Conservation (phyloP, 2,888 invertebrate genomes). For the Elegia similella region DNA sequence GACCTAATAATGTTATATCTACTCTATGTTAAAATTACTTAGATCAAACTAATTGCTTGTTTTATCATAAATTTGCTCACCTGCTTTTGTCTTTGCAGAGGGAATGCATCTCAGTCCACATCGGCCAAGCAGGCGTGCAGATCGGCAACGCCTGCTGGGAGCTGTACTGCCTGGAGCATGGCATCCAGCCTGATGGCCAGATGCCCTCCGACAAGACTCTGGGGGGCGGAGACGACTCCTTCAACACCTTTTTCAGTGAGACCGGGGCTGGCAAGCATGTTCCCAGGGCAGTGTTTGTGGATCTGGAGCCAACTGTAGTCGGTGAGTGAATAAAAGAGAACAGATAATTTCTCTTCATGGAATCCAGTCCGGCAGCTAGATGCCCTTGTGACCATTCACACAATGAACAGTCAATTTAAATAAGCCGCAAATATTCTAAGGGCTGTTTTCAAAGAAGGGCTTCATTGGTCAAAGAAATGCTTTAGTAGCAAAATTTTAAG, state of each 20-base stretch:
- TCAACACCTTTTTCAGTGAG: conserved; percentile 90
- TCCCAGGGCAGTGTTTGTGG: conserved; percentile 93
- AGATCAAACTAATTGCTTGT: too few relatives aligned
- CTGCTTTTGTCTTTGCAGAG: conserved; percentile 80
- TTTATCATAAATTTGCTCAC: too few relatives aligned
- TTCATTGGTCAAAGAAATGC: too few relatives aligned
- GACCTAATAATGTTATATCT: too few relatives aligned
- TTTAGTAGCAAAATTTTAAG: too few relatives aligned
- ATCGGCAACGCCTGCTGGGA: conserved; percentile 95
- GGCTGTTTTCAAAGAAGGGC: too few relatives aligned
- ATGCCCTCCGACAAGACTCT: conserved; percentile 91
- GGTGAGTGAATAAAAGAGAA: conserved; percentile 71
- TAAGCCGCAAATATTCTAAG: too few relatives aligned
- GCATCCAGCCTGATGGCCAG: conserved; percentile 92
- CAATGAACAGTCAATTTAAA: too few relatives aligned
- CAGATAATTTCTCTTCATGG: too few relatives aligned
- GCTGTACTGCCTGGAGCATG: conserved; percentile 91
- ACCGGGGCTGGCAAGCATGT: conserved; percentile 92
- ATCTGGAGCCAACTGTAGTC: conserved; percentile 96
- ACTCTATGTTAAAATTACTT: too few relatives aligned
- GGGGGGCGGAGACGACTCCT: conserved; percentile 88
- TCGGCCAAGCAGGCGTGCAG: conserved; percentile 93
- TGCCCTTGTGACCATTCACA: too few relatives aligned
- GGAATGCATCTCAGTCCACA: conserved; percentile 93
- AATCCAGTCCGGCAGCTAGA: too few relatives aligned